Evolutionary conservation across 2,797 vertebrate species (phyloP).

Genomic region (Enteromius trimaculatus): DNA sequence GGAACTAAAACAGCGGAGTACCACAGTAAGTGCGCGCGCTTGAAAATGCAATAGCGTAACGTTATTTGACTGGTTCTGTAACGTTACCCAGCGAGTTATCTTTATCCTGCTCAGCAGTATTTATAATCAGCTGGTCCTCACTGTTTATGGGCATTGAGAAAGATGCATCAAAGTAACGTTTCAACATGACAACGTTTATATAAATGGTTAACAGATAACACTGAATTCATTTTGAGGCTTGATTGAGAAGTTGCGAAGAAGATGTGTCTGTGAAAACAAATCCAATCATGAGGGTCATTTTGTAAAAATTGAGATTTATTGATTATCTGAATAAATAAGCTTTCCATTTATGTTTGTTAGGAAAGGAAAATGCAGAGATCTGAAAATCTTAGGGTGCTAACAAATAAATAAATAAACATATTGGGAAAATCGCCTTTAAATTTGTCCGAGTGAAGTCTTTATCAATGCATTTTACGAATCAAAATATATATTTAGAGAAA

Average conservation of each 20-base stretch:
- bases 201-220: not conserved
- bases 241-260: not conserved
- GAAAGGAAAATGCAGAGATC: no score
- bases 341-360: no score
- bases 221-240: not conserved
- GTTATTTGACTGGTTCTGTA: not conserved
- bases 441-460: no score
- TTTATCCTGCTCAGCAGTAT: not conserved
- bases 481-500: no score
- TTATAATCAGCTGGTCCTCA: not conserved
- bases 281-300: no score
- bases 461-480: no score
- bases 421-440: no score
- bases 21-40: conserved; percentile 83
- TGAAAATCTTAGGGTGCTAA: no score
- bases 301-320: no score
- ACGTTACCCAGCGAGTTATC: not conserved
- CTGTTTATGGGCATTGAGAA: not conserved
- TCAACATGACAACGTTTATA: not conserved
- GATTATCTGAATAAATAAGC: no score
- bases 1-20: conserved; percentile 87
- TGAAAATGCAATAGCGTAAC: not conserved
- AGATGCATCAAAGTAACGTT: not conserved
- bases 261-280: no score
- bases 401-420: no score